Percentiles rank a stretch among this genome's conserved stretches.
Conservation (phyloP, 2,888 invertebrate genomes). For the Allolobophora icterica region DNA sequence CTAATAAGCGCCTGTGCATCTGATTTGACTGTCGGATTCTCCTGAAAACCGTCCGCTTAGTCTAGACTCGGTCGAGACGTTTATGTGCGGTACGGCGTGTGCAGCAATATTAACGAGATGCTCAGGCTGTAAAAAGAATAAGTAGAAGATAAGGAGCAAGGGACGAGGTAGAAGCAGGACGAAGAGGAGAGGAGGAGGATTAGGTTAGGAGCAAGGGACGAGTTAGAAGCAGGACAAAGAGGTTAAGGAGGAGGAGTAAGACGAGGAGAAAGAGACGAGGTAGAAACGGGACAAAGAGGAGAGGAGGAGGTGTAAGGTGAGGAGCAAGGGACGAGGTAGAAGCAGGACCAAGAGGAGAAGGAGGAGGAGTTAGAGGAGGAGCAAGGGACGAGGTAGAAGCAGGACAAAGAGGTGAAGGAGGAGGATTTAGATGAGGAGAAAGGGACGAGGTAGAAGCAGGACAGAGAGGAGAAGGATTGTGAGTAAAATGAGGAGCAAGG, state of each 20-base stretch:
- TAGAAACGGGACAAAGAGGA: background rate
- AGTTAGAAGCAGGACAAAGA: background rate
- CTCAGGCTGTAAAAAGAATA: background rate
- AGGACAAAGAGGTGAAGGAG: background rate
- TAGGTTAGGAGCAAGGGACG: background rate
- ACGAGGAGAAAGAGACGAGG: background rate
- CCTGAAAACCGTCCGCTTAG: background rate
- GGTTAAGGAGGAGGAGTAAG: background rate
- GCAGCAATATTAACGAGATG: conserved; percentile 2
- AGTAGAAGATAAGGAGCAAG: background rate
- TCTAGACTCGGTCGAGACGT: background rate
- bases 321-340: background rate
- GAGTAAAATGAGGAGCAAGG: background rate
- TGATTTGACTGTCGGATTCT: background rate
- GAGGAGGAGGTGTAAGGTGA: background rate
- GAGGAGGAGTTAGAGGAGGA: background rate
- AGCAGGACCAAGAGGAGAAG: background rate
- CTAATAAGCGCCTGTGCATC: background rate
- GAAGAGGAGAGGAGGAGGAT: background rate
- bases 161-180: background rate
- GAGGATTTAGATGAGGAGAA: background rate
- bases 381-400: background rate
- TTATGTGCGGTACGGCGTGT: background rate
- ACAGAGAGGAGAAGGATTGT: background rate
- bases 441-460: background rate